Percentiles rank a stretch among this genome's conserved stretches.
Evolutionary conservation across 2,113 vertebrate genomes (phyloP).

Genomic region (Clarias macrocephalus): DNA sequence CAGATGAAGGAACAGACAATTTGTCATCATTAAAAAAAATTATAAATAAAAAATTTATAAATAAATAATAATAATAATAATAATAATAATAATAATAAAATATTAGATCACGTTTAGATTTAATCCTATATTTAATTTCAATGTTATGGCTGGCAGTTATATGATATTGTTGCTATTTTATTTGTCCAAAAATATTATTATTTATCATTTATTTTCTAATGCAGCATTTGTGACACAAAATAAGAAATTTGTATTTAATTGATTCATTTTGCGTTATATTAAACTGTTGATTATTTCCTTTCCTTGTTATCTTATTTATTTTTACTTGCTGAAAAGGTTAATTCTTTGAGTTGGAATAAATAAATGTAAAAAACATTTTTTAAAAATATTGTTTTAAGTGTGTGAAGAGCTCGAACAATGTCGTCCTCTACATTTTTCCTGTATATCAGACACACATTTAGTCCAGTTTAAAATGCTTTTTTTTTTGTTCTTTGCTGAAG

Average conservation of each 20-base stretch:
- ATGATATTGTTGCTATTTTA: background rate
- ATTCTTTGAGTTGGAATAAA: background rate
- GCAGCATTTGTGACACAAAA: background rate
- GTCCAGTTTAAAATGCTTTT: background rate
- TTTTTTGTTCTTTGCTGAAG: background rate
- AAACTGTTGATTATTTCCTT: background rate
- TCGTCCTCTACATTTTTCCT: background rate
- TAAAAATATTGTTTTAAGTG: background rate
- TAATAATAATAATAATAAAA: too few species aligned
- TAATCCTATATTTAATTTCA: background rate
- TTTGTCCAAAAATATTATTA: background rate
- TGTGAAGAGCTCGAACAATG: background rate
- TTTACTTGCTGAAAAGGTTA: background rate
- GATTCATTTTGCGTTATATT: background rate
- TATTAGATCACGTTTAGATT: background rate
- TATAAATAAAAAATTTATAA: too few species aligned
- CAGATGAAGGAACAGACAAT: background rate
- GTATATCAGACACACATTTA: background rate
- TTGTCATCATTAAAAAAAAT: too few species aligned
- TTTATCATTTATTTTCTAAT: background rate
- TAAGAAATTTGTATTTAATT: background rate
- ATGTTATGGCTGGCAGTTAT: background rate
- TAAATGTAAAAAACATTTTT: background rate
- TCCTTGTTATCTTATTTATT: fast-evolving
- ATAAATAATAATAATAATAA: too few species aligned